Percentiles rank a stretch among this genome's conserved stretches.
These are phyloP conservation scores for Onychostoma macrolepis DNA, from an alignment of 2,113 vertebrate species.

Conservation along the genomic window DNA sequence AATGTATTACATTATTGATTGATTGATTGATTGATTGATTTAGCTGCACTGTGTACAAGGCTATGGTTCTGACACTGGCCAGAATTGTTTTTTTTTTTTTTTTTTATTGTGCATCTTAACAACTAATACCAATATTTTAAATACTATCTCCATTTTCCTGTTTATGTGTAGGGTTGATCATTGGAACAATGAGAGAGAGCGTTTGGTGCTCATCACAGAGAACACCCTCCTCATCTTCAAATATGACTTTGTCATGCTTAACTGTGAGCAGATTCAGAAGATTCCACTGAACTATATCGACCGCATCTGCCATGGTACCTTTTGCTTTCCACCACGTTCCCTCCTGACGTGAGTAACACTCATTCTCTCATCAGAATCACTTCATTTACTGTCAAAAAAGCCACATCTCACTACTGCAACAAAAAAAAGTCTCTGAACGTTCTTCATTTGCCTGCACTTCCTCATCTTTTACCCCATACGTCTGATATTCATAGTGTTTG, in stretches of 20 bases:
- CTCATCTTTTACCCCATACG: neutral
- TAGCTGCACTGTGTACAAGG: neutral
- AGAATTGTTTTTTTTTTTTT: neutral
- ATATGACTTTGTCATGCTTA: constrained; percentile 83
- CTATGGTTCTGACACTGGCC: neutral
- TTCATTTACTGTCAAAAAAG: neutral
- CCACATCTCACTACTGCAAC: neutral
- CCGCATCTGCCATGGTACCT: constrained; percentile 74
- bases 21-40: too few species aligned
- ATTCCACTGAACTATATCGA: constrained; percentile 72
- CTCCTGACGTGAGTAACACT: constrained; percentile 77
- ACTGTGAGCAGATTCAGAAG: constrained; percentile 76
- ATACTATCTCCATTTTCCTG: constrained; percentile 2
- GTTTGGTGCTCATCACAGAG: constrained; percentile 74
- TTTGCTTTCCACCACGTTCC: constrained; percentile 77
- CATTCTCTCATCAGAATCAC: neutral
- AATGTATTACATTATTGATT: too few species aligned
- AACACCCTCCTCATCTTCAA: constrained; percentile 80
- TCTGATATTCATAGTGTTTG: neutral
- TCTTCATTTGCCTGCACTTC: neutral
- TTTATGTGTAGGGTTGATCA: constrained; percentile 76
- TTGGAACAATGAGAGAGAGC: constrained; percentile 88
- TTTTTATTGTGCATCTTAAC: neutral
- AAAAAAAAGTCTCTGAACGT: neutral
- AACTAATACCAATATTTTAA: neutral